A percentile compares a stretch with the other conserved stretches of the same genome.
phyloP scores from a whole-genome alignment of 2,888 invertebrate species.

The Amitus sp. region DNA sequence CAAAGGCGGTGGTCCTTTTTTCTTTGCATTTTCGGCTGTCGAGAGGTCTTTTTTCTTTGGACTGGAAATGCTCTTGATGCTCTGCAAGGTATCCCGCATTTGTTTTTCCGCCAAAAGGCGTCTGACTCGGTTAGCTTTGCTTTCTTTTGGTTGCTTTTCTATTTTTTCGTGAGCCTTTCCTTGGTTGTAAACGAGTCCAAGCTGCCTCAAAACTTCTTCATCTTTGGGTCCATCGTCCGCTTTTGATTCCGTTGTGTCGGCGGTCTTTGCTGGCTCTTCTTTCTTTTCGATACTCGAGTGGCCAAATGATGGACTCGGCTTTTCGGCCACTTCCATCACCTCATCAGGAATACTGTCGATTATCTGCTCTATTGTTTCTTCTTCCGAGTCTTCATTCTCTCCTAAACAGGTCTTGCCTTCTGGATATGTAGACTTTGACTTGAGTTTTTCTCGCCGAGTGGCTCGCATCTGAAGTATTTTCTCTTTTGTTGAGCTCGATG shows the following conservation, averaged over 20 bases:
- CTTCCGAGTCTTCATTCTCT: constrained; percentile 26
- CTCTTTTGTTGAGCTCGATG: constrained; percentile 52
- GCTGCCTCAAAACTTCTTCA: constrained; percentile 53
- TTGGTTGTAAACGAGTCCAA: constrained; percentile 54
- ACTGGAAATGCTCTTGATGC: constrained; percentile 49
- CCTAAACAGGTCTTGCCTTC: constrained; percentile 33
- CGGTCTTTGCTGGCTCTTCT: constrained; percentile 14
- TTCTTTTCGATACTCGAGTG: constrained; percentile 13
- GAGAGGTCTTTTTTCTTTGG: constrained; percentile 32
- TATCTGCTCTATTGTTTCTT: constrained; percentile 56
- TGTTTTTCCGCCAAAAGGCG: constrained; percentile 58
- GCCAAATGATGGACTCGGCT: constrained; percentile 30
- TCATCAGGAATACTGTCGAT: constrained; percentile 56
- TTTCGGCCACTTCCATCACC: constrained; percentile 51
- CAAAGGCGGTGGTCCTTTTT: constrained; percentile 58
- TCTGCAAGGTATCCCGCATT: constrained; percentile 56
- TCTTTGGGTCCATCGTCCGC: constrained; percentile 44
- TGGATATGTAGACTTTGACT: constrained; percentile 32
- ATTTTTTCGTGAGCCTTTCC: constrained; percentile 54
- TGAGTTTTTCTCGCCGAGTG: constrained; percentile 52
- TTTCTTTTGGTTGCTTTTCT: constrained; percentile 56
- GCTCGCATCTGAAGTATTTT: constrained; percentile 50
- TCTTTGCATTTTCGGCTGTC: constrained; percentile 32
- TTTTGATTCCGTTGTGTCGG: constrained; percentile 4
- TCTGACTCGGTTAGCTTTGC: constrained; percentile 57